Evolutionary conservation across 2,888 invertebrate genomes (phyloP), one percentile per base, ranked within the genome.

Genomic region (Lydus trimaculatus): DNA sequence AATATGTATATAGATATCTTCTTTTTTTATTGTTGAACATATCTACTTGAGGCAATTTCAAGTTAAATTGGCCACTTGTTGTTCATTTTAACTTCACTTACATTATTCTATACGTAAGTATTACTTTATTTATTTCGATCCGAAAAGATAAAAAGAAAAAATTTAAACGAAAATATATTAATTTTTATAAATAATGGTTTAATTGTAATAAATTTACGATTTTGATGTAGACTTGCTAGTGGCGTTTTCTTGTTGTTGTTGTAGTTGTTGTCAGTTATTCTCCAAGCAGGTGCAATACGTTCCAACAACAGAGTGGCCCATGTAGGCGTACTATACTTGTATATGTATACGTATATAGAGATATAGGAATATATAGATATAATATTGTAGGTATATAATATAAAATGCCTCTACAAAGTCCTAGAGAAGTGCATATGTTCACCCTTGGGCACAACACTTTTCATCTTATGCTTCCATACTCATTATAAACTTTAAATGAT

Each of bases 381-480:
- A 59, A 31, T 28, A 15, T 17, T 59, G 59, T 28, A 59, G 7
- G 15, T 43, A 17, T 43, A 43, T 43, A 43, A 43, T 64, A 58
- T 48, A 64, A 48, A 52, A 63, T 56, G 63, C 39, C 63, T 31
- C 25, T 31, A 58, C 23, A 58, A 15, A 31, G 31, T 33, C 61
- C 31, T 31, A 64, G 58, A 62, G 69, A 71, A 65, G 70, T 69
- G 71, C 71, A 73, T 73, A 69, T 66, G 69, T 67, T 31, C 62
- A 61, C 61, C 71, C 70, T 70, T 72, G 61, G 67, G 48, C 70
- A 73, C 68, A 61, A 67, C 64, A 60, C 67, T 72, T 71, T 68
- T 76, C 75, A 76, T 75, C 75, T 74, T 73, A 73, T 78, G 78
- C 78, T 76, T 76, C 78, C 75, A 78, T 76, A 78, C 76, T 78